Percentiles rank a stretch among this genome's conserved stretches.
phyloP scores from a whole-genome alignment of 2,888 invertebrate species.

The Yponomeuta evonymella region DNA sequence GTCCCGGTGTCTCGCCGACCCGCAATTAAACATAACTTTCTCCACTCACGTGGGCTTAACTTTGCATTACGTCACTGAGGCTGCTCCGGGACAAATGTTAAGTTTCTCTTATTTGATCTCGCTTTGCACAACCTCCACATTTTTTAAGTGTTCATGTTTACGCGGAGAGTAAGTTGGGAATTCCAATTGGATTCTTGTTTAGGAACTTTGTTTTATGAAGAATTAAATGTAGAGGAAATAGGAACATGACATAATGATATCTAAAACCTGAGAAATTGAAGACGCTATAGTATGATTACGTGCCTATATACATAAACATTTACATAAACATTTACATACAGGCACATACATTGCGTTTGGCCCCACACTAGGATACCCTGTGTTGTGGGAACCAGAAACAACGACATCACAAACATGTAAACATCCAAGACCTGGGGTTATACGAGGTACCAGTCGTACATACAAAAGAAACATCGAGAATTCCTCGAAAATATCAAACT shows the following conservation, averaged over 20 bases:
- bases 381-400: too few species aligned
- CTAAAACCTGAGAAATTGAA: background rate
- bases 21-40: constrained; percentile 13
- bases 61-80: constrained; percentile 10
- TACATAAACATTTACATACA: too few species aligned
- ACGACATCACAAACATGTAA: too few species aligned
- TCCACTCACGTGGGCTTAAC: constrained; percentile 13
- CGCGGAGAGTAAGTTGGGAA: background rate
- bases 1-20: constrained; percentile 9
- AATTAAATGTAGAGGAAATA: background rate
- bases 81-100: background rate
- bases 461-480: too few species aligned
- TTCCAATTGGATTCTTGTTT: background rate
- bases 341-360: too few species aligned
- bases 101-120: background rate
- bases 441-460: too few species aligned
- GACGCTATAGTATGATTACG: background rate
- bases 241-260: background rate
- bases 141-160: background rate
- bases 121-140: background rate
- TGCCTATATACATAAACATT: too few species aligned
- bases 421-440: too few species aligned
- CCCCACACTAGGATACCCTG: too few species aligned
- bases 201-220: background rate
- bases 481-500: too few species aligned